Evolutionary conservation across 2,797 vertebrate species (phyloP), one percentile per base, ranked within the genome.

Genomic region (Pantherophis vulpinus): DNA sequence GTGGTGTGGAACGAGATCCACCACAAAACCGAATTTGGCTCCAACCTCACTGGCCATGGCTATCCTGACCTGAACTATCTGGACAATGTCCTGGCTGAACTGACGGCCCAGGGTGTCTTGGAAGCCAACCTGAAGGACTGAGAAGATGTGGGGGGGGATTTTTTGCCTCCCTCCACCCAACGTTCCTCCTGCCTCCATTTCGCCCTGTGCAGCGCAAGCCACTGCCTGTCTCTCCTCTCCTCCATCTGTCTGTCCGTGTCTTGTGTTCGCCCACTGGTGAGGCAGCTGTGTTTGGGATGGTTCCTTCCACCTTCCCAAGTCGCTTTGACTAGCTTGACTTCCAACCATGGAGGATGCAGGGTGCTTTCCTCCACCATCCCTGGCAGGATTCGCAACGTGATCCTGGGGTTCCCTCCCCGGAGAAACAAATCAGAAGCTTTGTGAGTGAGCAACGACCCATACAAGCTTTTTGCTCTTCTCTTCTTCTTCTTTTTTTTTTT

Each of bases 1-100:
- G 99, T 99, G 94, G 98, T 99, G 88, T 99, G 99, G 99, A 99
- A 99, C 3, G 99, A 99, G 97, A 98, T 99, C 95, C 99, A 99
- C 96, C 99, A 99, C 98, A 99, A 99, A 97, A 99, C 99, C 0
- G 99, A 99, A 95, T 99, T 99, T 0, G 99, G 99, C 88, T 99
- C 99, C 97, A 99, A 99, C 97, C 98, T 99, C 96, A 99, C 99
- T 0, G 99, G 99, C 83, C 99, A 99, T 0, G 99, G 99, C 94
- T 99, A 99, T 97, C 99, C 99, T 0, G 99, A 99, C 92, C 98
- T 98, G 94, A 99, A 99, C 96, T 99, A 99, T 96, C 97, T 99
- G 97, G 99, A 99, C 98, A 99, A 99, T 58, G 98, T 99, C 95
- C 97, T 99, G 97, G 98, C 98, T 0, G 99, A 99, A 97, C 98